phyloP scores from a whole-genome alignment of 2,888 invertebrate species.

The Tenthredo mesomela region DNA sequence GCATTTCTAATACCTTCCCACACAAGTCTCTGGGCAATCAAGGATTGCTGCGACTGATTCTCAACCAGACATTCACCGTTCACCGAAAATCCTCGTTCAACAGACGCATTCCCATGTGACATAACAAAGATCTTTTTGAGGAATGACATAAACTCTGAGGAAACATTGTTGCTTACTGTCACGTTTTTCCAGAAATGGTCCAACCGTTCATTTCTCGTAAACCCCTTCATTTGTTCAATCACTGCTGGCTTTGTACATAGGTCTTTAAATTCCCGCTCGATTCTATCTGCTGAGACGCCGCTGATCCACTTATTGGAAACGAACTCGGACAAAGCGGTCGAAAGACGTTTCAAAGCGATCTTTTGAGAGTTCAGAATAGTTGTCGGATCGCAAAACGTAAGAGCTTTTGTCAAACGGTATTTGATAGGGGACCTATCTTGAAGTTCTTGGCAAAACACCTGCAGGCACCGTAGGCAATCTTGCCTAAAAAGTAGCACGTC shows the following conservation, averaged over 20 bases:
- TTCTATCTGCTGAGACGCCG: conserved; percentile 50
- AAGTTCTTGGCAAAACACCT: conserved; percentile 32
- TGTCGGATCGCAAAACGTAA: conserved; percentile 48
- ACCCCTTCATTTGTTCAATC: conserved; percentile 37
- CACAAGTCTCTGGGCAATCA: conserved; percentile 46
- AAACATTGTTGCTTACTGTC: conserved; percentile 22
- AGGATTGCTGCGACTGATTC: conserved; percentile 44
- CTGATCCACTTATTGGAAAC: conserved; percentile 40
- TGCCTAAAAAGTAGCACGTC: conserved; percentile 49
- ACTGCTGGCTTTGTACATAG: conserved; percentile 47
- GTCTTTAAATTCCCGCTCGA: conserved; percentile 48
- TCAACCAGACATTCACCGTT: conserved; percentile 54
- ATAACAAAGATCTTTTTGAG: conserved; percentile 51
- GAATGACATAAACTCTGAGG: conserved; percentile 46
- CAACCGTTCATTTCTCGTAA: conserved; percentile 23
- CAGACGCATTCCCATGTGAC: conserved; percentile 52
- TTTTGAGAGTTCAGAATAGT: conserved; percentile 27
- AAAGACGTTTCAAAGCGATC: conserved; percentile 22
- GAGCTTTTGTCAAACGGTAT: conserved; percentile 35
- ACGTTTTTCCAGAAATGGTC: conserved; percentile 52
- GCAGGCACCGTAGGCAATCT: conserved; percentile 23
- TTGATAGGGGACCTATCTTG: conserved; percentile 48
- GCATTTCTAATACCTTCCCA: conserved; percentile 42
- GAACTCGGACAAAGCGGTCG: conserved; percentile 29
- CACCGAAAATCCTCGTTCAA: conserved; percentile 51